phyloP scores from a whole-genome alignment of 2,888 invertebrate species.

The Embidobia sp. region DNA sequence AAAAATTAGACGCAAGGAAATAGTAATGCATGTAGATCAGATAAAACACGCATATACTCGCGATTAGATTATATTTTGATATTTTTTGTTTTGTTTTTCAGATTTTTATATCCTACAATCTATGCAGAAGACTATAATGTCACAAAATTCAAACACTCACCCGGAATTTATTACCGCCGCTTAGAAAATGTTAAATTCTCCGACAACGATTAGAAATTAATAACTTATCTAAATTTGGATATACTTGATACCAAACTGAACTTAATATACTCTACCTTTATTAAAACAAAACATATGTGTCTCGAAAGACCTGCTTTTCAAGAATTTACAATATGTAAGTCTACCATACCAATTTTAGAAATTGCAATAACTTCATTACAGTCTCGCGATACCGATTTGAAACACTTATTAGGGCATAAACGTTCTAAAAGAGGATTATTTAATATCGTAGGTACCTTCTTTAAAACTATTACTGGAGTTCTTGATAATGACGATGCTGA shows the following conservation, averaged over 20 bases:
- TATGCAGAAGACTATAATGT: neutral
- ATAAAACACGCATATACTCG: conserved; percentile 4
- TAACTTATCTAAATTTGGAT: conserved; percentile 18
- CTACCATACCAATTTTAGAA: neutral
- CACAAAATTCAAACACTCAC: neutral
- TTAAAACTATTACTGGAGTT: conserved; percentile 70
- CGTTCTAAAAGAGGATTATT: conserved; percentile 65
- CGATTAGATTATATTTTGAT: neutral
- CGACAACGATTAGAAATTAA: conserved; percentile 13
- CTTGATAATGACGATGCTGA: conserved; percentile 69
- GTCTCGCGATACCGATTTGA: conserved; percentile 32
- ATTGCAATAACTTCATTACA: conserved; percentile 2
- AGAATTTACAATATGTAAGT: neutral
- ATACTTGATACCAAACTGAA: conserved; percentile 9
- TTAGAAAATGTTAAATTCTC: conserved; percentile 1
- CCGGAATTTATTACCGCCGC: conserved; percentile 13
- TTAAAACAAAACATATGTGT: conserved; percentile 4
- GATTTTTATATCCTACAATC: neutral
- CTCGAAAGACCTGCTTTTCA: neutral
- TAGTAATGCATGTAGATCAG: neutral
- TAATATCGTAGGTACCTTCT: conserved; percentile 65
- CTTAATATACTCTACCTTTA: neutral
- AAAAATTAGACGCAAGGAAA: neutral
- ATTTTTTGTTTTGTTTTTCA: no score
- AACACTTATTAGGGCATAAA: conserved; percentile 33